phyloP scores from a whole-genome alignment of 1,140 invertebrate genomes.

The Drosophila nigromelanica region DNA sequence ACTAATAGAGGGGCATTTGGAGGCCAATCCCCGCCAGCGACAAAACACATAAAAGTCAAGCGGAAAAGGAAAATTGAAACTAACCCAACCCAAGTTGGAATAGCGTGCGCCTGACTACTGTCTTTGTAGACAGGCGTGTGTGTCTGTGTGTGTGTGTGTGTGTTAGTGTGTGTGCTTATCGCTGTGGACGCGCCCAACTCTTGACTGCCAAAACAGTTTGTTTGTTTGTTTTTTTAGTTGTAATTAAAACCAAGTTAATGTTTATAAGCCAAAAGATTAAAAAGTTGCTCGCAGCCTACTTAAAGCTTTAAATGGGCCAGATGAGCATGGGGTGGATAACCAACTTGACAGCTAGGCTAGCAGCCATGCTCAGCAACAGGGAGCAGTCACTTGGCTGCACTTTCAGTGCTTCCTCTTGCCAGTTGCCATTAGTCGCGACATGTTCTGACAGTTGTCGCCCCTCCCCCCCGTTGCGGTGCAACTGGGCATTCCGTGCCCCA shows the following conservation, averaged over 20 bases:
- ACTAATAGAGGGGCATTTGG: conserved; percentile 38
- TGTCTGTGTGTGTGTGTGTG: neutral
- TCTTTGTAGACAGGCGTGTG: conserved; percentile 8
- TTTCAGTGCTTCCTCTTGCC: conserved; percentile 29
- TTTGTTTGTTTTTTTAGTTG: conserved; percentile 53
- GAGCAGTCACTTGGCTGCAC: conserved; percentile 30
- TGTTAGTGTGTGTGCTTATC: conserved; percentile 20
- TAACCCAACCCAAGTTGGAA: conserved; percentile 71
- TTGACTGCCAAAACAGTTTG: conserved; percentile 21
- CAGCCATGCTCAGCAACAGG: conserved; percentile 3
- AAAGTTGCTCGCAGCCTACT: conserved; percentile 33
- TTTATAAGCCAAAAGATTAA: conserved; percentile 61
- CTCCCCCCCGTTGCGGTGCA: neutral
- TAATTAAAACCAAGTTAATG: conserved; percentile 83
- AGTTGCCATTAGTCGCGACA: conserved; percentile 37
- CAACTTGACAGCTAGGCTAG: neutral
- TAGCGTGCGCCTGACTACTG: conserved; percentile 52
- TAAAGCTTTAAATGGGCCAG: conserved; percentile 20
- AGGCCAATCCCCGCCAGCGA: conserved; percentile 51
- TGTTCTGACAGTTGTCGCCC: conserved; percentile 16
- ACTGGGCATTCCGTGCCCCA: neutral
- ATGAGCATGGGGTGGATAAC: neutral
- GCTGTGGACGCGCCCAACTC: conserved; percentile 26
- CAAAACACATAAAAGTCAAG: conserved; percentile 25
- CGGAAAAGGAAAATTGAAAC: conserved; percentile 76